Evolutionary conservation across 2,888 invertebrate genomes (phyloP).

Genomic region (Hypsopygia costalis): DNA sequence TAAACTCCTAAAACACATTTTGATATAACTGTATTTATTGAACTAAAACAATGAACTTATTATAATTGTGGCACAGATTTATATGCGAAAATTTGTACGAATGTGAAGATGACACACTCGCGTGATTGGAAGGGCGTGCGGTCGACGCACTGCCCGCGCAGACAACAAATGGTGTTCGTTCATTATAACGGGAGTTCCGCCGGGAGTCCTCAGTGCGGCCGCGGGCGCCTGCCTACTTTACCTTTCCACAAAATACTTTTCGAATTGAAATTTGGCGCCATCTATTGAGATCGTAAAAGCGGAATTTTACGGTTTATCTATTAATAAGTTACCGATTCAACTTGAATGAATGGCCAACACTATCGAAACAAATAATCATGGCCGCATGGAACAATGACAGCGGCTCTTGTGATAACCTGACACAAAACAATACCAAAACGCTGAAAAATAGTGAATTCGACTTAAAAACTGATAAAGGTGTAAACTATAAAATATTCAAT

Average conservation of each 20-base stretch:
- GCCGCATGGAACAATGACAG: constrained; percentile 65
- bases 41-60: constrained; percentile 36
- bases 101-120: constrained; percentile 72
- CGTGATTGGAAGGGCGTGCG: constrained; percentile 72
- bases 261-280: constrained; percentile 49
- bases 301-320: constrained; percentile 17
- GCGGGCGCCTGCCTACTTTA: constrained; percentile 45
- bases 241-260: constrained; percentile 42
- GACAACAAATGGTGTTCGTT: constrained; percentile 70
- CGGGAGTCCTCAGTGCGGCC: constrained; percentile 60
- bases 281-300: constrained; percentile 28
- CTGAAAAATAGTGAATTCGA: constrained; percentile 25
- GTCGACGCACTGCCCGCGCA: constrained; percentile 77
- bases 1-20: constrained; percentile 64
- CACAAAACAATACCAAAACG: constrained; percentile 26
- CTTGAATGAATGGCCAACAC: constrained; percentile 24
- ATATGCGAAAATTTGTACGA: constrained; percentile 61
- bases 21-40: constrained; percentile 39
- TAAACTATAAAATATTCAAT: constrained; percentile 23
- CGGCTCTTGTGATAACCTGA: constrained; percentile 30
- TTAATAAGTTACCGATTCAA: constrained; percentile 24
- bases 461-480: constrained; percentile 22
- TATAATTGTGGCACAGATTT: constrained; percentile 50
- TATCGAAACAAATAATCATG: constrained; percentile 49
- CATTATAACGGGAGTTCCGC: constrained; percentile 78